Conservation (phyloP, 2,797 vertebrate genomes). For the Acestrorhynchus altus region DNA sequence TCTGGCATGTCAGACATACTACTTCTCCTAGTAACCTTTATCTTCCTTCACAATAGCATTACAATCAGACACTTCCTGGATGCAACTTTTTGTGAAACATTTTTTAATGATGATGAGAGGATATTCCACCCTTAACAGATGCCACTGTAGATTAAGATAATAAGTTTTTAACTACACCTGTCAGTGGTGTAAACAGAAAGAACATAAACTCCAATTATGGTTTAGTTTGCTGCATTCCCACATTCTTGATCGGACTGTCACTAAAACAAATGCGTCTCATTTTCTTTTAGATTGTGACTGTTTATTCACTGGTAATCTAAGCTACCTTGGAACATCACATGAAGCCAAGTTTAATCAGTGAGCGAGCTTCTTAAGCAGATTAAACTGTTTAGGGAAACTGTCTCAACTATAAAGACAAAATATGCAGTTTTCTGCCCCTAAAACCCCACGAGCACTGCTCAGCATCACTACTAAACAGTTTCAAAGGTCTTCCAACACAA, state of each 20-base stretch:
- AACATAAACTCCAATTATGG: background rate
- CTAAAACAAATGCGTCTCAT: background rate
- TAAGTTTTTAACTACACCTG: background rate
- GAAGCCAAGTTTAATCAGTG: constrained; percentile 4
- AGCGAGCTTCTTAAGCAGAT: constrained; percentile 13
- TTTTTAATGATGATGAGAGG: no score
- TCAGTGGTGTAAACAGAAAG: no score
- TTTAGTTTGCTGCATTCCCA: background rate
- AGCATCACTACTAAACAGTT: constrained; percentile 2
- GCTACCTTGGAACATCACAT: background rate
- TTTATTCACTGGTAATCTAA: constrained; percentile 23
- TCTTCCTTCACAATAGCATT: no score
- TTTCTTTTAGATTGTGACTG: background rate
- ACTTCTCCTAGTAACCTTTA: no score
- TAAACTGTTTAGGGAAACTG: constrained; percentile 26
- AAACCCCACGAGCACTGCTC: constrained; percentile 9
- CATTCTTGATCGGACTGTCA: background rate
- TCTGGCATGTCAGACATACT: no score
- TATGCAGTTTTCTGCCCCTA: constrained; percentile 9
- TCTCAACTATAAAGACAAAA: background rate
- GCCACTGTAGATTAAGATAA: no score
- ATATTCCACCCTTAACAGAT: no score
- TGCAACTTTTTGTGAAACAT: no score
- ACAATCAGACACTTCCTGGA: no score
- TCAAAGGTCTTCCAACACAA: background rate